Evolutionary conservation across 2,113 vertebrate genomes (phyloP).

Genomic region (Oryzias melastigma): DNA sequence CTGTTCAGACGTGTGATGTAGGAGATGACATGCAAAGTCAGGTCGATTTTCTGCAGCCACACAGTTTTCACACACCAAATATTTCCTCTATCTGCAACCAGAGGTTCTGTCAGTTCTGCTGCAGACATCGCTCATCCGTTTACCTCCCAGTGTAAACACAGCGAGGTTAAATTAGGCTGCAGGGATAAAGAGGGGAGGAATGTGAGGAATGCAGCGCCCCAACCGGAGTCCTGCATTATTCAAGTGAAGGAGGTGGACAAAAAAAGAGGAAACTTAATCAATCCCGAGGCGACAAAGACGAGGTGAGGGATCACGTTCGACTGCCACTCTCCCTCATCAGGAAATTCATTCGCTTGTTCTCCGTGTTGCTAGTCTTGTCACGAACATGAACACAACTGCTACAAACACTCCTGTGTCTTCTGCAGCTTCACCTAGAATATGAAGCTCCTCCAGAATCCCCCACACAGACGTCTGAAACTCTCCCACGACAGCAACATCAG

Average conservation of each 20-base stretch:
- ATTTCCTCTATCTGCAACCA: neutral
- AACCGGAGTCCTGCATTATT: conserved; percentile 45
- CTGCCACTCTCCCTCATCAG: conserved; percentile 30
- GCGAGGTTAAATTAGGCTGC: conserved; percentile 27
- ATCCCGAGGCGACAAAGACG: conserved; percentile 16
- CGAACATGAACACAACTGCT: conserved; percentile 32
- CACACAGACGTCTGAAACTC: no score
- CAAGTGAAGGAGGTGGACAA: conserved; percentile 21
- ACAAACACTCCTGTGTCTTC: conserved; percentile 1
- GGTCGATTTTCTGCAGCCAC: neutral
- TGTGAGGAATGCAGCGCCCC: conserved; percentile 54
- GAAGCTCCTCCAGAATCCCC: neutral
- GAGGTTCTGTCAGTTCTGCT: neutral
- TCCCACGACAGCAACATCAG: no score
- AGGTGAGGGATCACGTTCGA: conserved; percentile 30
- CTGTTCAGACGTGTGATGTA: no score
- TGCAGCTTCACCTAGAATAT: neutral
- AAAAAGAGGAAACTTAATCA: neutral
- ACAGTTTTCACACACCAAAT: neutral
- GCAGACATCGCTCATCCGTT: conserved; percentile 12
- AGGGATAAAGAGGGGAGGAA: conserved; percentile 39
- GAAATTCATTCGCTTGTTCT: conserved; percentile 30
- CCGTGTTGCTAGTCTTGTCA: conserved; percentile 42
- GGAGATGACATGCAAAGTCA: neutral
- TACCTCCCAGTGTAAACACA: conserved; percentile 34